phyloP scores from a whole-genome alignment of 2,888 invertebrate genomes.

The Leptinotarsa tumamoca region DNA sequence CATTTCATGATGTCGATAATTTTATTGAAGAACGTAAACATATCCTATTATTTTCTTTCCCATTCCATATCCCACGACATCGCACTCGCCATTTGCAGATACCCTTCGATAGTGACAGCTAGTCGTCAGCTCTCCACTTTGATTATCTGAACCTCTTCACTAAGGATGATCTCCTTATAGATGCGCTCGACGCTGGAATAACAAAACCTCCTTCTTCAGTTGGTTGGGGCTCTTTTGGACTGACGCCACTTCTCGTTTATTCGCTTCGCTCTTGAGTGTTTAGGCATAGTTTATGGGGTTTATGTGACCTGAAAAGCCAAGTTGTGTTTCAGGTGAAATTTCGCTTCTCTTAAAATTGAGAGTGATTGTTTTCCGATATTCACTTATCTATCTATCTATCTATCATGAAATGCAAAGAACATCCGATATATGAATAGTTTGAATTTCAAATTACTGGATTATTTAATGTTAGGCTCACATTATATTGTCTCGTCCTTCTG shows the following conservation, averaged over 20 bases:
- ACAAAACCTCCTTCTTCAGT: conserved; percentile 51
- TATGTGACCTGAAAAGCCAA: conserved; percentile 3
- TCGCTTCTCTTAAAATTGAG: not conserved
- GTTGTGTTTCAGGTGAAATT: conserved; percentile 4
- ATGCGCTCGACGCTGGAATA: conserved; percentile 56
- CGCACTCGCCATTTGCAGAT: conserved; percentile 7
- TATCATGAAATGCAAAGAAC: not conserved
- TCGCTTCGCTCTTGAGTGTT: conserved; percentile 15
- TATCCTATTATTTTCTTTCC: not conserved
- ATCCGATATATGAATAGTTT: not conserved
- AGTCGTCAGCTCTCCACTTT: conserved; percentile 49
- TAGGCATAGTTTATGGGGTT: conserved; percentile 16
- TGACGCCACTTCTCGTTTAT: conserved; percentile 18
- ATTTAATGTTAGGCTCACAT: too few relatives aligned
- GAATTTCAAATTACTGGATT: too few relatives aligned
- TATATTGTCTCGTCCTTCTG: too few relatives aligned
- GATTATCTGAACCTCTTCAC: conserved; percentile 60
- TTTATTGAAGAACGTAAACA: too few relatives aligned
- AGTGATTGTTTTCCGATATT: conserved; percentile 6
- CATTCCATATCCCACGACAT: not conserved
- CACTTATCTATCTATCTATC: not conserved
- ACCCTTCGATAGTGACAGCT: conserved; percentile 36
- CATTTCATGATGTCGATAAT: too few relatives aligned
- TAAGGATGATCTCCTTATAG: conserved; percentile 55
- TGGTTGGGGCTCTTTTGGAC: conserved; percentile 13